A percentile compares a stretch with the other conserved stretches of the same genome.
Conservation (phyloP, 2,797 vertebrate genomes). For the Meda fulgida region DNA sequence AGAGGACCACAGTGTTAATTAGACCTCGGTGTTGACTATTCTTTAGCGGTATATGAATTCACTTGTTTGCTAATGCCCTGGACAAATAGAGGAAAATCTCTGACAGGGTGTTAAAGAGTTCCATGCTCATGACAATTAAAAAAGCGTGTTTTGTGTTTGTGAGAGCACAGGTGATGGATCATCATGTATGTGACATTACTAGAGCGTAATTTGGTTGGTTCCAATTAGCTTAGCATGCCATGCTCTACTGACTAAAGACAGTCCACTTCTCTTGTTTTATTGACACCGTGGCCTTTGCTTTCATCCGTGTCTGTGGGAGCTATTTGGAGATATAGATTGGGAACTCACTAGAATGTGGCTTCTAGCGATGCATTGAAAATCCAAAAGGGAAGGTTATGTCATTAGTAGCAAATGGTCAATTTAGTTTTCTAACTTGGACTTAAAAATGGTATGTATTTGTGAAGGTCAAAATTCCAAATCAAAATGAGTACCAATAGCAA, state of each 20-base stretch:
- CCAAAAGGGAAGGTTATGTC: not conserved
- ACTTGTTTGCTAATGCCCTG: conserved; percentile 40
- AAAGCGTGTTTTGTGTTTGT: conserved; percentile 8
- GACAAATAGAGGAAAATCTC: conserved; percentile 33
- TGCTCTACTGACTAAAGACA: conserved; percentile 49
- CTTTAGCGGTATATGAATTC: conserved; percentile 5
- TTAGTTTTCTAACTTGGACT: not conserved
- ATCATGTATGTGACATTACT: conserved; percentile 14
- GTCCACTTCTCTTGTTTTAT: conserved; percentile 32
- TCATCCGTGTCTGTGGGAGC: conserved; percentile 8
- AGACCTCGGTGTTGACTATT: conserved; percentile 28
- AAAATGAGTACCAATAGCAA: not conserved
- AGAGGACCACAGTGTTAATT: conserved; percentile 45
- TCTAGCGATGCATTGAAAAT: not conserved
- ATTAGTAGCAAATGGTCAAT: not conserved
- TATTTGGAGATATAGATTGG: conserved; percentile 40
- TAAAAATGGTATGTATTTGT: not conserved
- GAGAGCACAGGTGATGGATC: conserved; percentile 43
- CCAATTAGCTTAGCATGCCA: conserved; percentile 39
- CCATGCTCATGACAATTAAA: conserved; percentile 17
- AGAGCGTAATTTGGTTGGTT: conserved; percentile 36
- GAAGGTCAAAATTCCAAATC: not conserved
- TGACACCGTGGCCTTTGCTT: conserved; percentile 27
- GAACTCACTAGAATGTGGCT: conserved; percentile 24
- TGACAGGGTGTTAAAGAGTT: conserved; percentile 27